Evolutionary conservation across 2,888 invertebrate species (phyloP), one percentile per base, ranked within the genome.

Genomic region (Dynastes tityus): DNA sequence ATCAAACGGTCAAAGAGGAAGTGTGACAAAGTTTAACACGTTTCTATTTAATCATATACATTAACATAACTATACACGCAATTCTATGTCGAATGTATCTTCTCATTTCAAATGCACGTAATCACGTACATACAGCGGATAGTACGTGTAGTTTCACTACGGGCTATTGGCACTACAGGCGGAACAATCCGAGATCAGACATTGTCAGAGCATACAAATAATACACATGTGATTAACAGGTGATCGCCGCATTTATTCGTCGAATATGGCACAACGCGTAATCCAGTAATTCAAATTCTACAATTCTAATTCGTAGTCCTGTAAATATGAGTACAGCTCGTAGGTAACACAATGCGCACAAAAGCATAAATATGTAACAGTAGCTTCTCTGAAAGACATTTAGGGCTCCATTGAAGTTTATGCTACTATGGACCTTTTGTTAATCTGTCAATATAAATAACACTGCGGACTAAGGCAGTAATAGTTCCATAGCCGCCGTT

Each of bases 361-460:
- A 68, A 68, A 45, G 67, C 65, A 65, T 65, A 65, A 65, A 32
- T 65, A 65, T 40, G 65, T 67, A 45, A 40, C 40, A 45, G 67
- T 40, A 22, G 49, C 6, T 49, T 45, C 45, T 61, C 45, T 67
- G 67, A 67, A 67, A 27, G 22, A 61, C 61, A 61, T 61, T 61
- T 61, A 61, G 55, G 13, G 27, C 61, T 61, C 11, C 9, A 61
- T 61, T 61, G 61, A 61, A 61, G 29, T 61, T 22, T 61, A 61
- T 61, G 61, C 29, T 61, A 9, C 11, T 61, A 29, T 29, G 13
- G 27, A 1, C 11, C 61, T 9, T 61, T 61, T 61, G 61, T 22
- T 29, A 29, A 9, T 61, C 61, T 61, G 61, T 61, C 61, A 61
- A 61, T 61, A 61, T 61, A 61, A 61, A 61, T 61, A 61, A 61